These are phyloP conservation scores for Morpho helenor DNA, from an alignment of 2,888 invertebrate genomes.

Conservation along the genomic window DNA sequence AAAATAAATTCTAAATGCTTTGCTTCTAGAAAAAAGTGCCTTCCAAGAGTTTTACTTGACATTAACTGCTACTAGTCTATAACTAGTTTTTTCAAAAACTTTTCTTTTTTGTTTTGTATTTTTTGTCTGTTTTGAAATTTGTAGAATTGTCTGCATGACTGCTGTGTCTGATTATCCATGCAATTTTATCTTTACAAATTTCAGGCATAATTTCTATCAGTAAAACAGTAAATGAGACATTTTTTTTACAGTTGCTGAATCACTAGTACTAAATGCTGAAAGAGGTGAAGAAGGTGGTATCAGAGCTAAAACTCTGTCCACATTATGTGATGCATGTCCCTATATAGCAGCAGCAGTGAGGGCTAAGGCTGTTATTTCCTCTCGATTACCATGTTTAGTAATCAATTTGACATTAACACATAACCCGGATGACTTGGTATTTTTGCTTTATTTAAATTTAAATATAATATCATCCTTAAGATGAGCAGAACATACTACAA, in stretches of 20 bases:
- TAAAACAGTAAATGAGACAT: neutral
- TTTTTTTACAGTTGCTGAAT: conserved; percentile 84
- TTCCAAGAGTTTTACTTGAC: no score
- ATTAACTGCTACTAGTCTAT: no score
- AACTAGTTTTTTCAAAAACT: no score
- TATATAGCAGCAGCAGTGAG: conserved; percentile 90
- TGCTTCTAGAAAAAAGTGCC: no score
- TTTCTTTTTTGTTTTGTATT: no score
- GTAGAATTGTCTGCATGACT: no score
- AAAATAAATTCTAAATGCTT: no score
- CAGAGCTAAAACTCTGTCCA: conserved; percentile 88
- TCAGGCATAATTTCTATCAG: no score
- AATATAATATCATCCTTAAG: no score
- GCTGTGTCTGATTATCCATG: no score
- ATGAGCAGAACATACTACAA: neutral
- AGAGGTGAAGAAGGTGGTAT: conserved; percentile 92
- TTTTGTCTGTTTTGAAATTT: no score
- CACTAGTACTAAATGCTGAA: conserved; percentile 92
- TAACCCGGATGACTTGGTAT: conserved; percentile 80
- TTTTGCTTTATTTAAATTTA: neutral
- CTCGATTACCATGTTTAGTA: conserved; percentile 93
- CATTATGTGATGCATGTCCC: conserved; percentile 94
- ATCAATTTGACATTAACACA: conserved; percentile 88
- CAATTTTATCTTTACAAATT: no score
- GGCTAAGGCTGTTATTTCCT: conserved; percentile 92